Base-by-base conservation (phyloP, 2,113 vertebrate species). In the Eubucco bourcierii region DNA sequence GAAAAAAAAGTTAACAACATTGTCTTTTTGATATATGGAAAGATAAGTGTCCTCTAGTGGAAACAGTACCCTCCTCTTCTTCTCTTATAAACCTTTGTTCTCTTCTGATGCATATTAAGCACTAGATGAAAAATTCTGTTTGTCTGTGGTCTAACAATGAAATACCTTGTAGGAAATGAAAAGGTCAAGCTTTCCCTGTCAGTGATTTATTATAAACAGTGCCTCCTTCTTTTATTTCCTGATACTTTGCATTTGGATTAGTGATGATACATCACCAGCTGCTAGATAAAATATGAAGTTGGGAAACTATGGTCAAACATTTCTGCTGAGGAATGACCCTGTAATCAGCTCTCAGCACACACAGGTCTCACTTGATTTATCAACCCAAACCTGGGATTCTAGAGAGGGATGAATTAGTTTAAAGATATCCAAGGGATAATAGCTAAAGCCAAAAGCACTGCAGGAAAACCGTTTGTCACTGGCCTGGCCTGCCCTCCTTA, bases 201-300 rank as follows among this genome's bases (percentile, higher is more conserved):
- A 95, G 95, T 97, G 97, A 97, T 97, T 97, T 97, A 97, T 97
- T 97, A 97, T 97, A 96, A 97, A 97, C 92, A 95, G 95, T 78
- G 84, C 89, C 84, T 67, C 94, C 84, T 91, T 71, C 94, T 93
- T 95, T 96, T 97, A 95, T 97, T 96, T 96, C 96, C 75, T 85
- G 87, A 94, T 96, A 95, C 90, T 97, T 97, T 96, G 96, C 96
- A 96, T 96, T 93, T 95, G 95, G 96, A 96, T 97, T 96, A 93
- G 91, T 15, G 77, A 95, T 94, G 92, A 93, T 83, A 94, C 84
- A 95, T 96, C 82, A 90, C 95, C 95, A 87, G 96, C 96, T 96
- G 88, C 84, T 95, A 90, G 75, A 94, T 97, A 97, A 98, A 97
- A 97, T 95, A 97, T 95, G 95, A 97, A 97, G 95, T 96, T 97